Conservation (phyloP, 30 jellyfish, hydroid and myxozoan species). For the Pelagia noctiluca region DNA sequence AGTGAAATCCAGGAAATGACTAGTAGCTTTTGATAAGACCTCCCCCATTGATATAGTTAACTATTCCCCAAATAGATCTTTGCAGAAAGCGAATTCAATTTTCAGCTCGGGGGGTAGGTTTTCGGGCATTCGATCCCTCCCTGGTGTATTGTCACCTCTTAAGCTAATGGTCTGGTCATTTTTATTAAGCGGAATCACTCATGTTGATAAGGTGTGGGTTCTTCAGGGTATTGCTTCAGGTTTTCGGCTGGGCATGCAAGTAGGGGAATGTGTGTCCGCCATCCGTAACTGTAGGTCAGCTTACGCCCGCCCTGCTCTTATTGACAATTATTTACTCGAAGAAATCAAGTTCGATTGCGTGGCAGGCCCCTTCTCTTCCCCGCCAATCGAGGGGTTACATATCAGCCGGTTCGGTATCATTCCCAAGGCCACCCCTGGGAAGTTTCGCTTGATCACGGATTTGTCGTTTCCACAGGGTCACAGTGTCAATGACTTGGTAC, state of each 20-base stretch:
- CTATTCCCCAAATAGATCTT: too few relatives aligned
- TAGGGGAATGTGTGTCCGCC: slow-evolving; percentile 17
- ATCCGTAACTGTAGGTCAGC: slow-evolving; percentile 57
- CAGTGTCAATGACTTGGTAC: slow-evolving; percentile 52
- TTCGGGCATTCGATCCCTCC: background rate
- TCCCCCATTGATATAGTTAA: too few relatives aligned
- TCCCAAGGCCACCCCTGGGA: slow-evolving; percentile 73
- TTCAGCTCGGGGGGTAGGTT: too few relatives aligned
- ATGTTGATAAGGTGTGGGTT: background rate
- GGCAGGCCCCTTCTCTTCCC: slow-evolving; percentile 65
- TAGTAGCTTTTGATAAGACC: too few relatives aligned
- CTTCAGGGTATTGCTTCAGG: background rate
- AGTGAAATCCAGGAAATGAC: too few relatives aligned
- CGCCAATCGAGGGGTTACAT: slow-evolving; percentile 55
- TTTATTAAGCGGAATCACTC: background rate
- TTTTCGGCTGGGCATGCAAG: background rate
- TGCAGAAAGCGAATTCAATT: too few relatives aligned
- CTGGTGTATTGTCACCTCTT: background rate
- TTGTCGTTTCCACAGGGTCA: slow-evolving; percentile 57
- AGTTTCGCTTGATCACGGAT: slow-evolving; percentile 72
- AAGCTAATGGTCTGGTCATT: background rate
- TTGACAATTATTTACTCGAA: slow-evolving; percentile 37
- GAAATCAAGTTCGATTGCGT: slow-evolving; percentile 55
- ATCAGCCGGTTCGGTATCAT: slow-evolving; percentile 77
- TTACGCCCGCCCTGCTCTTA: slow-evolving; percentile 34